phyloP scores from a whole-genome alignment of 2,113 vertebrate species.

The Poeciliopsis turrubarensis region DNA sequence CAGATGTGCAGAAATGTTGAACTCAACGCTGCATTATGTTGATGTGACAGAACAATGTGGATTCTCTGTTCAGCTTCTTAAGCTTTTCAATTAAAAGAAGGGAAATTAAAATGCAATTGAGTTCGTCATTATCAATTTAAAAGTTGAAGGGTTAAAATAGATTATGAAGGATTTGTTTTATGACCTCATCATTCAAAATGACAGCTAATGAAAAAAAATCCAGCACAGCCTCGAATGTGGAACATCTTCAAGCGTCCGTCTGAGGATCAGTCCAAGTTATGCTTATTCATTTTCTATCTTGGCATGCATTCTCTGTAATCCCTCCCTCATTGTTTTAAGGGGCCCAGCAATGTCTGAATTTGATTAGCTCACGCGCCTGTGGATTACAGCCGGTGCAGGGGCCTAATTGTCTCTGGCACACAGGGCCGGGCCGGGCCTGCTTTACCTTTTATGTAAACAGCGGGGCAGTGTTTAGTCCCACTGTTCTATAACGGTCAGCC shows the following conservation, averaged over 20 bases:
- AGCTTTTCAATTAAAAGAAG: no score
- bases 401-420: constrained; percentile 64
- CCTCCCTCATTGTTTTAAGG: constrained; percentile 50
- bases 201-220: no score
- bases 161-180: no score
- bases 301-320: constrained; percentile 25
- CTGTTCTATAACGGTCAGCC: constrained; percentile 56
- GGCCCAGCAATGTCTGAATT: constrained; percentile 46
- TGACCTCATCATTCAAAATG: no score
- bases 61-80: no score
- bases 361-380: constrained; percentile 35
- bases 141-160: no score
- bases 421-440: constrained; percentile 37
- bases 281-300: constrained; percentile 42
- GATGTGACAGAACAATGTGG: no score
- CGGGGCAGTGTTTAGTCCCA: constrained; percentile 51
- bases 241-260: background rate
- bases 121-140: no score
- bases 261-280: constrained; percentile 17
- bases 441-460: constrained; percentile 69
- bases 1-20: no score
- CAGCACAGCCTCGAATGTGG: background rate
- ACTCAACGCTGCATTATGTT: no score
- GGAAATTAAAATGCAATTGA: no score
- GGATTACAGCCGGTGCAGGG: constrained; percentile 52